A percentile compares a stretch with the other conserved stretches of the same genome.
These are phyloP conservation scores for Nyctibius bracteatus DNA, from an alignment of 2,113 vertebrate species.

Conservation along the genomic window DNA sequence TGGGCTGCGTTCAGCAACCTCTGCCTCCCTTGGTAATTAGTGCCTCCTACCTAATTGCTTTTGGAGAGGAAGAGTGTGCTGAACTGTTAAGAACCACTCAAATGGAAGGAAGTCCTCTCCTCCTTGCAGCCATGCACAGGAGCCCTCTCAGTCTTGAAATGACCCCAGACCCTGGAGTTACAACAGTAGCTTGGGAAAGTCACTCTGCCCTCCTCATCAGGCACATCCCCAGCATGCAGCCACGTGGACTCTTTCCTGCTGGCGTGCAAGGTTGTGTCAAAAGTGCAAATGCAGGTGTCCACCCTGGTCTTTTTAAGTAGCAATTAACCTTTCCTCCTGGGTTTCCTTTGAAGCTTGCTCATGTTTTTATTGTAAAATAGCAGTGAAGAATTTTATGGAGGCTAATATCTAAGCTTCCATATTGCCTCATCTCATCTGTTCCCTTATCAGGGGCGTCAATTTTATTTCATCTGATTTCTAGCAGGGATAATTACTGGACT, in stretches of 20 bases:
- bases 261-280: slow-evolving; percentile 71
- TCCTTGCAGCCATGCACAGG: neutral
- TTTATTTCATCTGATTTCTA: slow-evolving; percentile 36
- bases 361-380: slow-evolving; percentile 81
- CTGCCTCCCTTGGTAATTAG: neutral
- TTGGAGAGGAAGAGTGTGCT: slow-evolving; percentile 52
- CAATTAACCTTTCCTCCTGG: slow-evolving; percentile 86
- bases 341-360: slow-evolving; percentile 81
- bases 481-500: slow-evolving; percentile 43
- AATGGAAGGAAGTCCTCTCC: slow-evolving; percentile 62
- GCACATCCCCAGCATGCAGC: slow-evolving; percentile 45
- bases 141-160: neutral
- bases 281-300: slow-evolving; percentile 76
- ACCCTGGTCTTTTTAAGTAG: slow-evolving; percentile 80
- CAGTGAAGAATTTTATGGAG: slow-evolving; percentile 74
- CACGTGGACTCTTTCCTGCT: slow-evolving; percentile 78
- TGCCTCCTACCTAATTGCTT: slow-evolving; percentile 24
- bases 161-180: slow-evolving; percentile 5
- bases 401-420: slow-evolving; percentile 81
- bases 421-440: slow-evolving; percentile 70
- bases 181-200: slow-evolving; percentile 30
- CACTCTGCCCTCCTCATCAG: neutral
- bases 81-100: slow-evolving; percentile 3
- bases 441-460: slow-evolving; percentile 29
- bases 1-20: neutral